These are phyloP conservation scores for Neodiprion lecontei DNA, from an alignment of 1,140 invertebrate species.

Conservation along the genomic window DNA sequence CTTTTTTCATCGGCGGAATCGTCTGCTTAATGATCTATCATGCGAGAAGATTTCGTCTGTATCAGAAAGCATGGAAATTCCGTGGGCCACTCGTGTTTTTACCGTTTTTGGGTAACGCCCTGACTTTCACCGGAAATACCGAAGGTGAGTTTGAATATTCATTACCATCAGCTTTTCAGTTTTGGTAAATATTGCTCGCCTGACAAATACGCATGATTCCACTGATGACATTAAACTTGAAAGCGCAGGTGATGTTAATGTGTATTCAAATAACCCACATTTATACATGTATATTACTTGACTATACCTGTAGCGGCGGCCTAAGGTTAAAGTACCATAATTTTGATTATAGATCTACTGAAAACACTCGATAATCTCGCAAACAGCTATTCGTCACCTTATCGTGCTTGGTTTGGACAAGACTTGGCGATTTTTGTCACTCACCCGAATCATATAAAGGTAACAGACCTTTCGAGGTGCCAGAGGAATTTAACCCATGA, in stretches of 20 bases:
- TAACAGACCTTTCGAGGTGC: background rate
- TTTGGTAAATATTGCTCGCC: too few relatives aligned
- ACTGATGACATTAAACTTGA: too few relatives aligned
- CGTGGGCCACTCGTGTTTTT: slow-evolving; percentile 57
- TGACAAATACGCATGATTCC: too few relatives aligned
- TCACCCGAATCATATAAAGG: slow-evolving; percentile 49
- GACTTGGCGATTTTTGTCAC: slow-evolving; percentile 44
- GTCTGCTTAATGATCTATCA: too few relatives aligned
- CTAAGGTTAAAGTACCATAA: background rate
- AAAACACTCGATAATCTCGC: background rate
- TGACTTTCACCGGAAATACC: slow-evolving; percentile 53
- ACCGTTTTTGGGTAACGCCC: slow-evolving; percentile 65
- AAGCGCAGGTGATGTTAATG: too few relatives aligned
- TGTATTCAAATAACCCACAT: too few relatives aligned
- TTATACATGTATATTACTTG: too few relatives aligned
- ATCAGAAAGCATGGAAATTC: slow-evolving; percentile 46
- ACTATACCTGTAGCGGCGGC: too few relatives aligned
- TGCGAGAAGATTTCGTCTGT: background rate
- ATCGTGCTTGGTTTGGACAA: slow-evolving; percentile 35
- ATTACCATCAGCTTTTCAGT: background rate
- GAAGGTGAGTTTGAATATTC: background rate
- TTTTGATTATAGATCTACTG: background rate
- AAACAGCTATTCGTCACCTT: background rate
- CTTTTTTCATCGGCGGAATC: too few relatives aligned
- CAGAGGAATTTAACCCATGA: too few relatives aligned